phyloP scores from a whole-genome alignment of 2,888 invertebrate species.

The Amblyjoppa proteus region DNA sequence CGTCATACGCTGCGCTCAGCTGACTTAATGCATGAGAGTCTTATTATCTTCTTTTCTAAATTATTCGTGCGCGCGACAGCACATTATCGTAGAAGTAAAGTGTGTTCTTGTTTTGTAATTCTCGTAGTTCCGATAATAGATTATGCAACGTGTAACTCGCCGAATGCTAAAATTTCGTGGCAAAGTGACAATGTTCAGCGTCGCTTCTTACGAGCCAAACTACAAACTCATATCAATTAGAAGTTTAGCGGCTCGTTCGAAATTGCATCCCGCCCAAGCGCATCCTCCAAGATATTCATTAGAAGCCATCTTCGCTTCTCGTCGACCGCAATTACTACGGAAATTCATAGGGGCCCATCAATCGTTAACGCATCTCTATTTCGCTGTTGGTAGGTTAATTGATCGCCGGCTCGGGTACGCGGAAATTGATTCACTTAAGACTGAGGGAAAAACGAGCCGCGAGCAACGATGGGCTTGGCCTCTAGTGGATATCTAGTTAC shows the following conservation, averaged over 20 bases:
- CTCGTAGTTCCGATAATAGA: background rate
- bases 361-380: constrained; percentile 26
- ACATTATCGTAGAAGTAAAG: background rate
- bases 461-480: constrained; percentile 58
- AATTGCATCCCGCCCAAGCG: background rate
- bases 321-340: constrained; percentile 3
- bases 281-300: constrained; percentile 3
- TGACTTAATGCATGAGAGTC: constrained; percentile 19
- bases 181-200: no score
- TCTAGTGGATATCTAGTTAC: constrained; percentile 34
- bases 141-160: background rate
- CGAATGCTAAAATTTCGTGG: no score
- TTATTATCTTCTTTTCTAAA: constrained; percentile 32
- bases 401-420: constrained; percentile 26
- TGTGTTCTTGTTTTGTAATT: background rate
- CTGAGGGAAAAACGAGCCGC: background rate
- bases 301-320: background rate
- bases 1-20: constrained; percentile 23
- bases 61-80: background rate
- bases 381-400: constrained; percentile 36
- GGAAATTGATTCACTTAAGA: constrained; percentile 17
- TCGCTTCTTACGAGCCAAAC: no score
- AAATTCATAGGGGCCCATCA: constrained; percentile 42
- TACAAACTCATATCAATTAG: background rate
- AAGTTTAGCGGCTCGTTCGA: background rate